Conservation (phyloP, 2,113 vertebrate genomes). For the Chloroceryle aenea region DNA sequence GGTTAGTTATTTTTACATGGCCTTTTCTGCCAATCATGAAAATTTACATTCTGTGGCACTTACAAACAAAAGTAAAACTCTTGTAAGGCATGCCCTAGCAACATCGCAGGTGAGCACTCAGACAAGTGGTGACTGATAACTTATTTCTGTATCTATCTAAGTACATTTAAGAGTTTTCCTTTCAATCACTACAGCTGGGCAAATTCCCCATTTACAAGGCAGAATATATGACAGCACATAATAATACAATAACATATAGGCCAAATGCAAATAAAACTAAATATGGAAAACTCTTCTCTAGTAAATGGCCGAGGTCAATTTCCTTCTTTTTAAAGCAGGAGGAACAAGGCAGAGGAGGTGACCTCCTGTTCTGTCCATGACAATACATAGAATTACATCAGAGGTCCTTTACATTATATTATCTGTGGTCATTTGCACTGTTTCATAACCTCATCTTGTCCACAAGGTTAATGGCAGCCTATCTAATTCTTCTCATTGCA, state of each 20-base stretch:
- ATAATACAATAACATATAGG: background rate
- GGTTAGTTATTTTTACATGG: background rate
- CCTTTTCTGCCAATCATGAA: background rate
- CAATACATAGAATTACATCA: background rate
- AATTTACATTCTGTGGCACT: background rate
- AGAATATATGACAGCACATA: background rate
- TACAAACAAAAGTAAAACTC: background rate
- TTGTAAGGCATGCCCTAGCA: background rate
- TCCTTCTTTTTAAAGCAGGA: background rate
- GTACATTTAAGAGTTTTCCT: background rate
- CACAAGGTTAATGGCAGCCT: background rate
- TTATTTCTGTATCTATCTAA: background rate
- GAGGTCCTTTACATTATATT: background rate
- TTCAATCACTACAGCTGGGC: background rate
- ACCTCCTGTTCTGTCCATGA: background rate
- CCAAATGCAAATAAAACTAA: background rate
- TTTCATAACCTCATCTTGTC: background rate
- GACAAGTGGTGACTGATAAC: background rate
- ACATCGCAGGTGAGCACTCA: accelerated
- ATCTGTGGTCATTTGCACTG: background rate
- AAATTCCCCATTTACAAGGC: background rate
- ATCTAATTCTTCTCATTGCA: background rate
- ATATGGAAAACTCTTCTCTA: background rate
- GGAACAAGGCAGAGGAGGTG: background rate
- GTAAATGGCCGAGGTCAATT: background rate